These are phyloP conservation scores for Diorhabda sublineata DNA, from an alignment of 1,140 invertebrate genomes.

Conservation along the genomic window DNA sequence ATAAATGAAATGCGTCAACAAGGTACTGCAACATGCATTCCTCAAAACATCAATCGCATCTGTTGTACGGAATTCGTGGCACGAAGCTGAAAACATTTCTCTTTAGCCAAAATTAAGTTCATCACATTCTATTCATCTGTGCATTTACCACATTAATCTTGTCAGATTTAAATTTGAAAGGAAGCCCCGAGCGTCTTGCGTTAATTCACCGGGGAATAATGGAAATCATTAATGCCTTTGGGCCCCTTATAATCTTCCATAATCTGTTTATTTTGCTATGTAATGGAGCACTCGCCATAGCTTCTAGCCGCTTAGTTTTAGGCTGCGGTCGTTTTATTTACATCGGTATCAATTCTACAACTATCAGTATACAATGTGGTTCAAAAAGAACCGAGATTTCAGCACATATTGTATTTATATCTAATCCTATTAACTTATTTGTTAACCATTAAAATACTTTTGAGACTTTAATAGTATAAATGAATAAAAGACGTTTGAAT, in stretches of 20 bases:
- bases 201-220: constrained; percentile 6
- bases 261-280: constrained; percentile 10
- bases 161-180: constrained; percentile 21
- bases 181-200: constrained; percentile 8
- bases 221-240: constrained; percentile 7
- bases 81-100: constrained; percentile 1
- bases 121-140: constrained; percentile 17
- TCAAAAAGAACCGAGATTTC: no score
- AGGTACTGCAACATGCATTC: neutral
- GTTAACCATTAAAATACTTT: no score
- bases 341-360: neutral
- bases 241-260: neutral
- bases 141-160: constrained; percentile 22
- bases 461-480: no score
- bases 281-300: neutral
- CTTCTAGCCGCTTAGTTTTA: neutral
- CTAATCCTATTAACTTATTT: no score
- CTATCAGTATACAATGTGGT: no score
- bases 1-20: neutral
- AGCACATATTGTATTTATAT: no score
- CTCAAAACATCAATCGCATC: neutral
- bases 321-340: neutral
- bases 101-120: constrained; percentile 5
- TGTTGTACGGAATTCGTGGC: constrained; percentile 5
- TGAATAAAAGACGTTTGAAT: no score